Conservation (phyloP, 2,888 invertebrate species). For the Drosophila fungiperda region DNA sequence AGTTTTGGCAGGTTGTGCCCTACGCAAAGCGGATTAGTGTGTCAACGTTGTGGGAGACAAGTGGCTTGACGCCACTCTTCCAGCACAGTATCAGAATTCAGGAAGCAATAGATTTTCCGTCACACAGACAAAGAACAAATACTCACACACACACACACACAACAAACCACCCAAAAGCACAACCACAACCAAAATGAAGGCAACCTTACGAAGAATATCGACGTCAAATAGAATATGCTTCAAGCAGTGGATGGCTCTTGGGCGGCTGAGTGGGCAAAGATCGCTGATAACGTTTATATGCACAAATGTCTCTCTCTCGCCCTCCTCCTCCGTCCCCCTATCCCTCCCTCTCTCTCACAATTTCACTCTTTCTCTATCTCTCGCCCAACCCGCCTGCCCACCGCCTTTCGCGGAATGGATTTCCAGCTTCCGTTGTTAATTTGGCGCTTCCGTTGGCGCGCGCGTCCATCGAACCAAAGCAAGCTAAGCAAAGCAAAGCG, state of each 20-base stretch:
- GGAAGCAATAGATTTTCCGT: slow-evolving; percentile 76
- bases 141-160: not conserved
- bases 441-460: slow-evolving; percentile 61
- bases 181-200: not conserved
- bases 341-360: not conserved
- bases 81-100: slow-evolving; percentile 71
- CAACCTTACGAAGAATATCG: slow-evolving; percentile 15
- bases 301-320: not conserved
- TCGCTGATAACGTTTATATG: slow-evolving; percentile 27
- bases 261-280: not conserved
- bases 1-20: slow-evolving; percentile 18
- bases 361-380: not conserved
- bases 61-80: slow-evolving; percentile 43
- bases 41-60: slow-evolving; percentile 47
- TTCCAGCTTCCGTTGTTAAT: slow-evolving; percentile 69
- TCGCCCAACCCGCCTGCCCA: not conserved
- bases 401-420: not conserved
- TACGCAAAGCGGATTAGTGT: slow-evolving; percentile 73
- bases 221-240: slow-evolving; percentile 29
- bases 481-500: slow-evolving; percentile 16
- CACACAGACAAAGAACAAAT: slow-evolving; percentile 11
- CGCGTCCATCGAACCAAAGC: slow-evolving; percentile 51
- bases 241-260: not conserved
- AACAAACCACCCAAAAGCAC: not conserved
- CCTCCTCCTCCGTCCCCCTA: not conserved